A percentile compares a stretch with the other conserved stretches of the same genome.
phyloP scores from a whole-genome alignment of 1,140 invertebrate genomes.

The Drosophila asahinai region DNA sequence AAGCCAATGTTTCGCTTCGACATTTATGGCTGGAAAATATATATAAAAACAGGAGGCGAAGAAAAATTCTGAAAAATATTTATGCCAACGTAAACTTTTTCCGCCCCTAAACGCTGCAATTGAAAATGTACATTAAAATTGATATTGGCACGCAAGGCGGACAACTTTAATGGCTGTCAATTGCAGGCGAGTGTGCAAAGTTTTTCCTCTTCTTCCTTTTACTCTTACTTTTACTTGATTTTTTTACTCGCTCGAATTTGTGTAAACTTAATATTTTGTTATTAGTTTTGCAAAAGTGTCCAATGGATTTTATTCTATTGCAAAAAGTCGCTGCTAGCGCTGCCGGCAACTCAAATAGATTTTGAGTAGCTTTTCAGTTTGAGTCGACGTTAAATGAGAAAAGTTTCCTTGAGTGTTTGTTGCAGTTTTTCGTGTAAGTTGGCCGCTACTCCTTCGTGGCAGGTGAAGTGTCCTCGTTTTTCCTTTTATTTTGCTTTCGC shows the following conservation, averaged over 20 bases:
- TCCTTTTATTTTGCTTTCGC: neutral
- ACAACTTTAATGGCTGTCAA: constrained; percentile 73
- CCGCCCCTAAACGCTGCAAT: constrained; percentile 55
- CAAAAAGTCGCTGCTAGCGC: constrained; percentile 1
- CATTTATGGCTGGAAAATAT: constrained; percentile 30
- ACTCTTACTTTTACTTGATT: neutral
- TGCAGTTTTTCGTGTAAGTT: constrained; percentile 72
- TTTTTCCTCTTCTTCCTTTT: constrained; percentile 22
- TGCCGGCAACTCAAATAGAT: constrained; percentile 69
- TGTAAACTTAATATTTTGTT: constrained; percentile 80
- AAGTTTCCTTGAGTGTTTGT: constrained; percentile 77
- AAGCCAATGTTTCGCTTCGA: constrained; percentile 33
- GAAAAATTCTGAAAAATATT: constrained; percentile 30
- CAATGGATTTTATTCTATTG: constrained; percentile 57
- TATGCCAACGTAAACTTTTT: constrained; percentile 38
- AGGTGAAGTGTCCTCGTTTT: constrained; percentile 55
- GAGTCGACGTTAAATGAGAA: constrained; percentile 79
- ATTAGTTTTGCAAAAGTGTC: constrained; percentile 70
- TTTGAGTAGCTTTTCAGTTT: constrained; percentile 82
- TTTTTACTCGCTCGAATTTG: constrained; percentile 38
- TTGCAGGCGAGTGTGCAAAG: constrained; percentile 53
- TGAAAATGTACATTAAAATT: constrained; percentile 78
- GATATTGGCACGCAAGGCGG: constrained; percentile 55
- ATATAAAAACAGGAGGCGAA: constrained; percentile 3
- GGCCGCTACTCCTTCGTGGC: constrained; percentile 27